phyloP scores from a whole-genome alignment of 1,140 invertebrate species.

The Hycleus phaleratus region DNA sequence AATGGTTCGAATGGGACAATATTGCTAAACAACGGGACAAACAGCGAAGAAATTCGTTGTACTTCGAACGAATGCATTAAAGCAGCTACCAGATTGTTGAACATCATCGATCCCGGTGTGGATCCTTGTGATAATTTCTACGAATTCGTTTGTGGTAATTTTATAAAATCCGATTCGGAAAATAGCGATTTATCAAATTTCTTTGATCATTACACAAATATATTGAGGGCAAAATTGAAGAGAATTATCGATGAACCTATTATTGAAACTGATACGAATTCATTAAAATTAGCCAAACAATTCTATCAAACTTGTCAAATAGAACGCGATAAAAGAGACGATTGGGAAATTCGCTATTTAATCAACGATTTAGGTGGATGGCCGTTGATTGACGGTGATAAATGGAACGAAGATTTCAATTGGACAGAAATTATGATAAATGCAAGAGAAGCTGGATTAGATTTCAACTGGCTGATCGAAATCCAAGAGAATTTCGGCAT shows the following conservation, averaged over 20 bases:
- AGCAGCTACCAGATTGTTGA: slow-evolving; percentile 47
- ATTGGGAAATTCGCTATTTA: slow-evolving; percentile 58
- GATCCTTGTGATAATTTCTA: slow-evolving; percentile 80
- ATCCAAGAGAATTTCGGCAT: background rate
- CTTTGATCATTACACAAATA: slow-evolving; percentile 1
- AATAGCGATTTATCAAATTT: slow-evolving; percentile 8
- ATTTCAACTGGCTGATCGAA: slow-evolving; percentile 42
- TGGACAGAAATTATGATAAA: slow-evolving; percentile 74
- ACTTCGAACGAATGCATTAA: slow-evolving; percentile 17
- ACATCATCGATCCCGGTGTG: slow-evolving; percentile 47
- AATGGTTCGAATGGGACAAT: too few species aligned
- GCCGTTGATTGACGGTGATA: slow-evolving; percentile 70
- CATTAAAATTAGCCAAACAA: slow-evolving; percentile 52
- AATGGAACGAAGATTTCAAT: slow-evolving; percentile 58
- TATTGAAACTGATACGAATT: slow-evolving; percentile 3
- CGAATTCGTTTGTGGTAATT: slow-evolving; percentile 63
- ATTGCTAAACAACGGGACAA: too few species aligned
- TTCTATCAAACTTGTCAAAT: slow-evolving; percentile 77
- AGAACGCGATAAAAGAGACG: slow-evolving; percentile 56
- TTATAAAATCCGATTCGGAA: slow-evolving; percentile 12
- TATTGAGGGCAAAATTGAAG: slow-evolving; percentile 9
- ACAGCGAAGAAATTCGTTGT: background rate
- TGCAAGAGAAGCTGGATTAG: slow-evolving; percentile 67
- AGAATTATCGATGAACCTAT: slow-evolving; percentile 13
- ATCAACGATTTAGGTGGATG: slow-evolving; percentile 66